Percentiles rank a stretch among this genome's conserved stretches.
phyloP scores from a whole-genome alignment of 1,140 invertebrate species.

The Heliconius hewitsoni region DNA sequence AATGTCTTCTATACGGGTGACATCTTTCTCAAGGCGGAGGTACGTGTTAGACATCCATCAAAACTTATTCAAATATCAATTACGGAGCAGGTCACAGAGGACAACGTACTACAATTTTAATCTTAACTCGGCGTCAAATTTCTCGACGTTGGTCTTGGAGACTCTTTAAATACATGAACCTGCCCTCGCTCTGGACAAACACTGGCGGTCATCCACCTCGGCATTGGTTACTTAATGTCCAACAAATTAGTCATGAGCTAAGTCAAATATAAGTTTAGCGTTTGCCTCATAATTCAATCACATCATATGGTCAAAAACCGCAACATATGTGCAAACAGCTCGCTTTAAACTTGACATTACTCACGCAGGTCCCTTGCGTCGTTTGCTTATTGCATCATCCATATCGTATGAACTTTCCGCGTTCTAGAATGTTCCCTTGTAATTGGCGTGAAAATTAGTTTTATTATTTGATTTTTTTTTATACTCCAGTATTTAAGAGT shows the following conservation, averaged over 20 bases:
- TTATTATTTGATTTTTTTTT: neutral
- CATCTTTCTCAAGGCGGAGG: constrained; percentile 59
- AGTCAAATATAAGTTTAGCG: constrained; percentile 62
- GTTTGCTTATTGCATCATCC: constrained; percentile 12
- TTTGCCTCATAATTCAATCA: constrained; percentile 54
- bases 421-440: constrained; percentile 10
- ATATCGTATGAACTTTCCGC: constrained; percentile 20
- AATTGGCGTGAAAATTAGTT: constrained; percentile 1
- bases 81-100: constrained; percentile 47
- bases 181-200: constrained; percentile 64
- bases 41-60: constrained; percentile 61
- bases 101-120: constrained; percentile 47
- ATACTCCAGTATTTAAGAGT: neutral
- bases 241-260: constrained; percentile 67
- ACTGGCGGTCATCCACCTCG: constrained; percentile 69
- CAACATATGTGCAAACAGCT: constrained; percentile 50
- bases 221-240: constrained; percentile 71
- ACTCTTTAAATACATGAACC: constrained; percentile 57
- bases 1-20: constrained; percentile 73
- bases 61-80: constrained; percentile 37
- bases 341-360: constrained; percentile 50
- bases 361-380: constrained; percentile 32
- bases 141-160: constrained; percentile 47
- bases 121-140: constrained; percentile 42
- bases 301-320: constrained; percentile 56